A percentile compares a stretch with the other conserved stretches of the same genome.
These are phyloP conservation scores for Chunga burmeisteri DNA, from an alignment of 2,113 vertebrate genomes.

Conservation along the genomic window DNA sequence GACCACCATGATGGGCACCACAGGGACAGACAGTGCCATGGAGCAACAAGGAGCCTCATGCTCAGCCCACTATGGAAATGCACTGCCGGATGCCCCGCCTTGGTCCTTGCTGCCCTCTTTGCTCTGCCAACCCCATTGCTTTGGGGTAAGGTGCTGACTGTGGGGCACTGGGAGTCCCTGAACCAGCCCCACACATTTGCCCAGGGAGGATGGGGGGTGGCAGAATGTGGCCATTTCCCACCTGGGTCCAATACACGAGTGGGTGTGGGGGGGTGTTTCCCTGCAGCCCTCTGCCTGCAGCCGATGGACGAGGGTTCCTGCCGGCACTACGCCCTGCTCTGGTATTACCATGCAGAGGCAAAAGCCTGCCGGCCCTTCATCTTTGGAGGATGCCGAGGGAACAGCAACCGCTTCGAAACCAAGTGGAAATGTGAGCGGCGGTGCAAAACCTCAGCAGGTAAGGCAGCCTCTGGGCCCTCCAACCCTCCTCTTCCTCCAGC, in stretches of 20 bases:
- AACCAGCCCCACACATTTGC: background rate
- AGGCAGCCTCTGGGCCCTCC: background rate
- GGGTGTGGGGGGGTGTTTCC: background rate
- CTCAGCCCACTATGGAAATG: background rate
- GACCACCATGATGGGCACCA: background rate
- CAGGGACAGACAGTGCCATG: background rate
- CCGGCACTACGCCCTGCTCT: constrained; percentile 76
- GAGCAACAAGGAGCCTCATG: background rate
- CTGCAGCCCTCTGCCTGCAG: constrained; percentile 72
- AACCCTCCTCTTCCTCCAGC: background rate
- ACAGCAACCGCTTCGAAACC: constrained; percentile 81
- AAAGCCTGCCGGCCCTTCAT: constrained; percentile 83
- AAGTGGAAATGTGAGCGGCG: constrained; percentile 69
- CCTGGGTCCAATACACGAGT: background rate
- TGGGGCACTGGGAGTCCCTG: no score
- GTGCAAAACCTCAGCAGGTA: constrained; percentile 61
- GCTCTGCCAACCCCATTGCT: background rate
- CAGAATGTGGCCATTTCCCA: background rate
- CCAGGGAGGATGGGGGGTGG: background rate
- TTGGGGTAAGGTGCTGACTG: background rate
- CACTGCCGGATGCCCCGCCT: fast-evolving
- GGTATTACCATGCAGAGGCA: constrained; percentile 79
- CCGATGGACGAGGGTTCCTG: constrained; percentile 85
- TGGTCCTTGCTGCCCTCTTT: background rate
- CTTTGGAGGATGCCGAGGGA: constrained; percentile 85